A percentile compares a stretch with the other conserved stretches of the same genome.
These are phyloP conservation scores for Mionectes olivaceus DNA, from an alignment of 2,797 vertebrate genomes.

Conservation along the genomic window DNA sequence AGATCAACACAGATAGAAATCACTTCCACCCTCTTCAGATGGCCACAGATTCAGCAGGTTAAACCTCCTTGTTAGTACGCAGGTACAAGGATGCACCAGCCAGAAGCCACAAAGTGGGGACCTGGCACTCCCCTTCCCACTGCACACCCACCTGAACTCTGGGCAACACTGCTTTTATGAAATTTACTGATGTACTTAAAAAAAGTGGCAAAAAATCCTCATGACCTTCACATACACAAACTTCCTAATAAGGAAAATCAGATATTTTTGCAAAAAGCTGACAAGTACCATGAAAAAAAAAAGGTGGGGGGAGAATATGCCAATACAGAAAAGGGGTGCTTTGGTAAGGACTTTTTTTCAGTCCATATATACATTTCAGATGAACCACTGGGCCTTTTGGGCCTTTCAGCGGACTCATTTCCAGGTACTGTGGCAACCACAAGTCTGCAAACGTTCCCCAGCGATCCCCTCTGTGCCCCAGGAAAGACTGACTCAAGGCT, in stretches of 20 bases:
- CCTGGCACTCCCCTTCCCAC: not conserved
- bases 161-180: not conserved
- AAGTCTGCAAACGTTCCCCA: not conserved
- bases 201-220: not conserved
- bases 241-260: not conserved
- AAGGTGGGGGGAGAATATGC: not conserved
- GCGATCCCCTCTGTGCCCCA: accelerated
- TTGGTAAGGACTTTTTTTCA: not conserved
- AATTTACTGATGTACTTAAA: not conserved
- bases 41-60: not conserved
- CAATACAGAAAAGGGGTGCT: not conserved
- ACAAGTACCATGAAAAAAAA: not conserved
- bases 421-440: not conserved
- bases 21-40: not conserved
- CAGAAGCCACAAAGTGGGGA: not conserved
- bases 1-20: not conserved
- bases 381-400: not conserved
- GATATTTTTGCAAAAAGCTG: not conserved
- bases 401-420: not conserved
- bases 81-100: not conserved
- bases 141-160: not conserved
- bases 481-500: slow-evolving; percentile 3
- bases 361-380: not conserved
- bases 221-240: not conserved
- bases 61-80: not conserved